These are phyloP conservation scores for Otus sunia DNA, from an alignment of 2,113 vertebrate species.

Conservation along the genomic window DNA sequence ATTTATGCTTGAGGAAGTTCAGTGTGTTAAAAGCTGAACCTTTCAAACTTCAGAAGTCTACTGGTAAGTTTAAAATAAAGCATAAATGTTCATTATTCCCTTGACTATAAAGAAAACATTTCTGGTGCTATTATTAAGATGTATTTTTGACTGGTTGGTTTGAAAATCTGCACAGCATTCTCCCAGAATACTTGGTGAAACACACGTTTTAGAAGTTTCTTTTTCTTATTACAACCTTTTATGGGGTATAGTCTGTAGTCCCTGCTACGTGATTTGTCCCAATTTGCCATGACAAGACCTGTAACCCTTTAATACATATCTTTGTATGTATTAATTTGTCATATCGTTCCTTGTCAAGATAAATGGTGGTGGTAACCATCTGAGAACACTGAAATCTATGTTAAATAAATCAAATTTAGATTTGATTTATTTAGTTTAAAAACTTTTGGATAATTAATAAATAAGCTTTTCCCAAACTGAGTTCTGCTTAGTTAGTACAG, in stretches of 20 bases:
- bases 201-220: not conserved
- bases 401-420: constrained; percentile 1
- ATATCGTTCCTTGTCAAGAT: not conserved
- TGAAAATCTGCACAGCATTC: not conserved
- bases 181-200: not conserved
- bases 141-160: not conserved
- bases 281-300: constrained; percentile 24
- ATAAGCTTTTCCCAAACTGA: not conserved
- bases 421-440: not conserved
- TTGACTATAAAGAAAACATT: not conserved
- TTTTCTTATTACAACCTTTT: not conserved
- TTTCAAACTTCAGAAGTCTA: not conserved
- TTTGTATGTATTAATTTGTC: not conserved
- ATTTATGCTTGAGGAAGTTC: constrained; percentile 17
- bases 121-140: not conserved
- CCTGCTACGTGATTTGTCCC: not conserved
- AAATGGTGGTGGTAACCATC: not conserved
- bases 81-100: not conserved
- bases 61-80: not conserved
- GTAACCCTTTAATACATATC: not conserved
- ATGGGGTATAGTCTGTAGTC: not conserved
- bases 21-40: not conserved
- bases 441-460: constrained; percentile 35
- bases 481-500: not conserved
- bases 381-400: not conserved